Conservation (phyloP, 2,797 vertebrate genomes). For the Glossophaga mutica region DNA sequence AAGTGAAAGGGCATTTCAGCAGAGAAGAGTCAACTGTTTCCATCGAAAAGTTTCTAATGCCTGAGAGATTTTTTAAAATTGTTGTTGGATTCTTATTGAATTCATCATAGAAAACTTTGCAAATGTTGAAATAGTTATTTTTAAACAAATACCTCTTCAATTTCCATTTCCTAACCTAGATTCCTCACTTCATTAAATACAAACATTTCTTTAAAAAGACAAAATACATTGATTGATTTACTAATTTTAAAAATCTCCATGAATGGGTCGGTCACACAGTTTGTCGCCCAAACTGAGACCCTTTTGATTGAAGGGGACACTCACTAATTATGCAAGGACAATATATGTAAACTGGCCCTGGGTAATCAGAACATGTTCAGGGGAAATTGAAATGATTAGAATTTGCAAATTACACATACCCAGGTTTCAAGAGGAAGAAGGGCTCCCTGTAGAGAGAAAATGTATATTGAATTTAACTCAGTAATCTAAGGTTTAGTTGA, state of each 20-base stretch:
- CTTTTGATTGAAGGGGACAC: not conserved
- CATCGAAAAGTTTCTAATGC: conserved; percentile 50
- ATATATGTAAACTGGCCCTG: not conserved
- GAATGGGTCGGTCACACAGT: not conserved
- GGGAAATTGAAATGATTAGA: not conserved
- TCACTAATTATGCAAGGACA: not conserved
- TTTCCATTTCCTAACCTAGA: conserved; percentile 26
- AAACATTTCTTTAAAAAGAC: conserved; percentile 9
- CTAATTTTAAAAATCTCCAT: not conserved
- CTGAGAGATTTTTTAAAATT: conserved; percentile 33
- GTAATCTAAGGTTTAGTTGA: not conserved
- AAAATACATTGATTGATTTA: conserved; percentile 1
- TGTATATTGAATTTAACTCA: not conserved
- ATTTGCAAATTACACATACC: not conserved
- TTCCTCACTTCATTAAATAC: conserved; percentile 22
- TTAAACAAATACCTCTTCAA: conserved; percentile 41
- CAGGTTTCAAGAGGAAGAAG: not conserved
- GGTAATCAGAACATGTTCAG: not conserved
- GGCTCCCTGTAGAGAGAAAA: not conserved
- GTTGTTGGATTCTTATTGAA: conserved; percentile 54
- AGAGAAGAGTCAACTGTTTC: conserved; percentile 38
- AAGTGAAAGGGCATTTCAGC: conserved; percentile 48
- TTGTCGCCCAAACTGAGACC: not conserved
- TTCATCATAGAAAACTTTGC: conserved; percentile 44
- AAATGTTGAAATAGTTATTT: conserved; percentile 58